Percentiles rank a stretch among this genome's conserved stretches.
Conservation (phyloP, 2,113 vertebrate species). For the Dendrocopos noguchii region DNA sequence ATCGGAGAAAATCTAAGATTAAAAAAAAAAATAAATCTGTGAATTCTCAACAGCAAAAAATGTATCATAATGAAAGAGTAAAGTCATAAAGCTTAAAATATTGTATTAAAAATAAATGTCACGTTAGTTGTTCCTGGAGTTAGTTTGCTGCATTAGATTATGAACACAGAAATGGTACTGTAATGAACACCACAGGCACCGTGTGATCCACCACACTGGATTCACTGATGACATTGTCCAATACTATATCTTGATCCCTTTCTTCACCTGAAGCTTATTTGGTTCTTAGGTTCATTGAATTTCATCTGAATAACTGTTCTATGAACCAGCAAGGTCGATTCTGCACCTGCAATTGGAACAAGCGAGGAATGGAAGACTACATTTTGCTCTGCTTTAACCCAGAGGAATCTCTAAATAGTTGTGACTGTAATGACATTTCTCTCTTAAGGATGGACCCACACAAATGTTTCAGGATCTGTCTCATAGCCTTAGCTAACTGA, state of each 20-base stretch:
- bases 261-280: constrained; percentile 30
- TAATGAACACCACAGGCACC: background rate
- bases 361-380: background rate
- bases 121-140: background rate
- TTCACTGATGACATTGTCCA: constrained; percentile 18
- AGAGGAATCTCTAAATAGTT: background rate
- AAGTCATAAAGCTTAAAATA: background rate
- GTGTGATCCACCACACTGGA: background rate
- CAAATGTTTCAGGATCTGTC: background rate
- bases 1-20: constrained; percentile 3
- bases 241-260: background rate
- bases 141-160: background rate
- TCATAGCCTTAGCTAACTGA: background rate
- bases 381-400: constrained; percentile 1
- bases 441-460: background rate
- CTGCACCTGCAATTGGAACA: background rate
- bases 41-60: background rate
- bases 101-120: background rate
- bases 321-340: background rate
- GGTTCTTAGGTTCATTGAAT: constrained; percentile 16
- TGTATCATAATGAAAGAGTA: background rate
- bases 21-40: background rate
- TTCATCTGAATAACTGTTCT: constrained; percentile 24
- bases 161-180: background rate
- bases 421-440: background rate